Conservation (phyloP, 2,797 vertebrate species). For the Myiotriccus ornatus region DNA sequence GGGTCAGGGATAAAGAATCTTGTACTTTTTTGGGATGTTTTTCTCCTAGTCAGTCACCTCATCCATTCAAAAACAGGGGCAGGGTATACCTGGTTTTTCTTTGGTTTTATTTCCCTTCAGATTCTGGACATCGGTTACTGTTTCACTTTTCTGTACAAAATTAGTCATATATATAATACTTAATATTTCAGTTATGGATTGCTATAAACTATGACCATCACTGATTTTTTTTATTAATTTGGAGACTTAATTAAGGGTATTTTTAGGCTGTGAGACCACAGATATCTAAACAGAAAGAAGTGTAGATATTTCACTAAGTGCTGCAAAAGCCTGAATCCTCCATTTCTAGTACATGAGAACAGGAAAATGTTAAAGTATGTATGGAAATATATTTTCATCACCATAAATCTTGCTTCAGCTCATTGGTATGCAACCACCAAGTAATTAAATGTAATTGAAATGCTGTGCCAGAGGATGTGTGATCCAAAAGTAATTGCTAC, state of each 20-base stretch:
- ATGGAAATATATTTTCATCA: neutral
- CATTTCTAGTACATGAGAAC: neutral
- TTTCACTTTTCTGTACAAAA: neutral
- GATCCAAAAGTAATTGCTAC: slow-evolving; percentile 23
- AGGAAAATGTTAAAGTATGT: neutral
- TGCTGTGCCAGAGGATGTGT: slow-evolving; percentile 5
- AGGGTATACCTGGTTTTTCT: neutral
- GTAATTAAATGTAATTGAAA: slow-evolving; percentile 21
- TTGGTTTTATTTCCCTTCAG: neutral
- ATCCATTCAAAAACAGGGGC: neutral
- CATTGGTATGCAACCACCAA: neutral
- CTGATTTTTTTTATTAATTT: neutral
- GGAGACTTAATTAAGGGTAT: neutral
- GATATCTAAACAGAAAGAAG: neutral
- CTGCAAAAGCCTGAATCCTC: neutral
- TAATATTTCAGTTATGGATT: neutral
- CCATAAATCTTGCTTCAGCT: neutral
- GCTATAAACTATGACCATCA: neutral
- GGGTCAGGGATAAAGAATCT: neutral
- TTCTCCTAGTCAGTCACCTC: neutral
- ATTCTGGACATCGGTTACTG: neutral
- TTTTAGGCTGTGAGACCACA: neutral
- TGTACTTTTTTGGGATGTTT: neutral
- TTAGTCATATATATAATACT: neutral
- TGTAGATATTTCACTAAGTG: neutral